Evolutionary conservation across 1,140 invertebrate genomes (phyloP).

Genomic region (Brachionus rotundiformis): DNA sequence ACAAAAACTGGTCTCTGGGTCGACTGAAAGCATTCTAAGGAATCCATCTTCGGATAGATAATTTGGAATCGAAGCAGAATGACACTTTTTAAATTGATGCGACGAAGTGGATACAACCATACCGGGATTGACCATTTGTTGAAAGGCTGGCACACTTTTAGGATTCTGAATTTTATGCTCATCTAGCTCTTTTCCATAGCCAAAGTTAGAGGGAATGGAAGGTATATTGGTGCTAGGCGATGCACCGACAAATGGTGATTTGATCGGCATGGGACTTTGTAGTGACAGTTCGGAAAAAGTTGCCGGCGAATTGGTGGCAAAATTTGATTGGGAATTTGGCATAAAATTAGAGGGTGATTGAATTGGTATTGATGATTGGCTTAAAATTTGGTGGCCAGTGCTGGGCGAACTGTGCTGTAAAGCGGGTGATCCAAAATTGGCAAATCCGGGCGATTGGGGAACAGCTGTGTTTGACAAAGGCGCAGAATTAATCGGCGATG

Average conservation of each 20-base stretch:
- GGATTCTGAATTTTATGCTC: slow-evolving; percentile 22
- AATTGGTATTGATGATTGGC: not conserved
- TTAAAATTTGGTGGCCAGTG: not conserved
- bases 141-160: not conserved
- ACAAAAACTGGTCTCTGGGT: not conserved
- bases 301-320: slow-evolving; percentile 38
- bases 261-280: slow-evolving; percentile 26
- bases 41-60: slow-evolving; percentile 47
- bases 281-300: slow-evolving; percentile 42
- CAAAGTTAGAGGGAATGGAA: not conserved
- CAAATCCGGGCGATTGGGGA: slow-evolving; percentile 34
- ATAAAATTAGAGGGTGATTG: slow-evolving; percentile 40
- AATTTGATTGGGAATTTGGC: slow-evolving; percentile 6
- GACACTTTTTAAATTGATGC: slow-evolving; percentile 42
- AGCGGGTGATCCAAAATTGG: slow-evolving; percentile 49
- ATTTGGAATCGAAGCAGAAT: slow-evolving; percentile 32
- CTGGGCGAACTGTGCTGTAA: slow-evolving; percentile 34
- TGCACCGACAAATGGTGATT: slow-evolving; percentile 27
- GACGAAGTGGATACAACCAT: not conserved
- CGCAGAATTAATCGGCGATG: not conserved
- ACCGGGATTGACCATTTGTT: not conserved
- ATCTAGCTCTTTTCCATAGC: not conserved
- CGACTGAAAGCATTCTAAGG: slow-evolving; percentile 13
- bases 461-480: not conserved
- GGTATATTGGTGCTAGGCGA: slow-evolving; percentile 42